Evolutionary conservation across 2,888 invertebrate species (phyloP).

Genomic region (Diogma glabrata): DNA sequence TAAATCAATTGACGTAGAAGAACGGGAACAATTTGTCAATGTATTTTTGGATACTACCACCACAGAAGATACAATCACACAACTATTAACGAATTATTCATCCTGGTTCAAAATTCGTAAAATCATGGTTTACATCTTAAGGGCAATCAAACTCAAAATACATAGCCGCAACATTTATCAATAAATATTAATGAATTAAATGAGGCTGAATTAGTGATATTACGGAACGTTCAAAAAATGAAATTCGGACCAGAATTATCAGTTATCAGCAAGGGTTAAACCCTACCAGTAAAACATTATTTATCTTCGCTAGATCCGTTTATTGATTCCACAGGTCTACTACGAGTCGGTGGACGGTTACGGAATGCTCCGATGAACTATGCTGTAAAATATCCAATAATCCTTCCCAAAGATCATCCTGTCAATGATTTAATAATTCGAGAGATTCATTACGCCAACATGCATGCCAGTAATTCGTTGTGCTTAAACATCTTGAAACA

Average conservation of each 20-base stretch:
- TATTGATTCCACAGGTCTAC: too few species aligned
- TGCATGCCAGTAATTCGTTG: not conserved
- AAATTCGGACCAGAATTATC: too few species aligned
- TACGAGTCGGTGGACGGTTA: not conserved
- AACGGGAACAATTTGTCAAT: too few species aligned
- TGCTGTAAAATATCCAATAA: not conserved
- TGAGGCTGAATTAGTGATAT: not conserved
- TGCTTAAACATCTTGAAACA: not conserved
- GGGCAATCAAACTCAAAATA: too few species aligned
- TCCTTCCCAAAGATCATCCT: not conserved
- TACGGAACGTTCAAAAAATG: not conserved
- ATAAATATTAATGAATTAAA: not conserved
- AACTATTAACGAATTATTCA: not conserved
- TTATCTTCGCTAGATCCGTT: too few species aligned
- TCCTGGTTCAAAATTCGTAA: not conserved
- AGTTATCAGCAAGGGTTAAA: not conserved
- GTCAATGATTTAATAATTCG: not conserved
- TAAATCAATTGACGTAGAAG: too few species aligned
- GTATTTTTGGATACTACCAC: too few species aligned
- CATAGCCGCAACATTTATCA: too few species aligned
- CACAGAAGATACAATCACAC: too few species aligned
- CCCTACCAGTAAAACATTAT: not conserved
- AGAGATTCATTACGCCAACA: not conserved
- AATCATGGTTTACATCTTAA: not conserved
- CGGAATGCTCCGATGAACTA: not conserved